Percentiles rank a stretch among this genome's conserved stretches.
Conservation (phyloP, 1,140 invertebrate genomes). For the Orchesella cincta region DNA sequence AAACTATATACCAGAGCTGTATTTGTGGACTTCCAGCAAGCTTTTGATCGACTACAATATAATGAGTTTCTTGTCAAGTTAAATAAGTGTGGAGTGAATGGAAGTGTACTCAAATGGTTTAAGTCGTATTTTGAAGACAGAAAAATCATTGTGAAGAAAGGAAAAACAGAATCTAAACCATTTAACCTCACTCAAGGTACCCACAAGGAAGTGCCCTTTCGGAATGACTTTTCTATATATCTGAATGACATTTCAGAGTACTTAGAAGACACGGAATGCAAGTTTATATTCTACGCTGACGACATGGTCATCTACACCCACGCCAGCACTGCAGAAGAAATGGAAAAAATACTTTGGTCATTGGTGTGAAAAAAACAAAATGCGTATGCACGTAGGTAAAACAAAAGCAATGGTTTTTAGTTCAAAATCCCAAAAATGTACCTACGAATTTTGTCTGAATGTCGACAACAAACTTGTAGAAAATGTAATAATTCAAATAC, state of each 20-base stretch:
- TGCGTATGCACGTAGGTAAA: neutral
- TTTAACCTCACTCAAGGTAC: neutral
- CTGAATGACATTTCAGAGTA: slow-evolving; percentile 16
- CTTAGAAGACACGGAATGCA: neutral
- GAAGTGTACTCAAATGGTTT: neutral
- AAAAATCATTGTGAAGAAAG: neutral
- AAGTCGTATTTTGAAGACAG: neutral
- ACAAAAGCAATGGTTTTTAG: neutral
- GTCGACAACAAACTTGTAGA: too few relatives aligned
- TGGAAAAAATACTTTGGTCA: neutral
- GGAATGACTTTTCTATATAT: neutral
- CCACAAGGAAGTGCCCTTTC: neutral
- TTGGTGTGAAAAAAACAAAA: neutral
- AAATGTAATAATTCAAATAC: neutral
- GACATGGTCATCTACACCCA: neutral
- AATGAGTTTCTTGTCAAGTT: neutral
- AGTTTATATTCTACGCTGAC: neutral
- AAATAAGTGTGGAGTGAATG: neutral
- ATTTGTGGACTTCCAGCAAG: neutral
- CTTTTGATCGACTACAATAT: neutral
- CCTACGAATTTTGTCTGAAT: neutral
- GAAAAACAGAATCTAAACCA: neutral
- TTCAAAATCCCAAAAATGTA: neutral
- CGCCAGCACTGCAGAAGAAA: neutral
- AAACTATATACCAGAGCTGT: too few relatives aligned